Conservation (phyloP, 2,888 invertebrate genomes). For the Idaea aversata region DNA sequence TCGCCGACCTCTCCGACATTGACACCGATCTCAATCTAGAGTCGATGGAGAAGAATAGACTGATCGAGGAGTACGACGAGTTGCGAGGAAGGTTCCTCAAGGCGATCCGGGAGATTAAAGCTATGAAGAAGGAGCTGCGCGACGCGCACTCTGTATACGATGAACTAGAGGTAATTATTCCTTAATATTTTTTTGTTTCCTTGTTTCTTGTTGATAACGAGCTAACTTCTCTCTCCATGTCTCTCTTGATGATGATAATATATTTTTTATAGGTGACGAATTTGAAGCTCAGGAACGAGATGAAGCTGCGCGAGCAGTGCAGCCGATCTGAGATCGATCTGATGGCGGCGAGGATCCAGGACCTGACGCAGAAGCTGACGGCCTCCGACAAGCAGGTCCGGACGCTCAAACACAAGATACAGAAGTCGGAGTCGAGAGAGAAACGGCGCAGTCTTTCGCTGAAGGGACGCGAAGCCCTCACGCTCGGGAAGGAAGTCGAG, state of each 20-base stretch:
- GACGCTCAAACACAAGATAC: conserved; percentile 88
- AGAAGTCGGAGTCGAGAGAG: conserved; percentile 87
- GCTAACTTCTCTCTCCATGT: background rate
- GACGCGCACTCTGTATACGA: conserved; percentile 90
- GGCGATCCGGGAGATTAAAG: conserved; percentile 90
- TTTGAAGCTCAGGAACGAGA: conserved; percentile 86
- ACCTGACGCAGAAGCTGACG: conserved; percentile 89
- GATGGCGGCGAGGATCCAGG: conserved; percentile 91
- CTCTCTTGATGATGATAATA: no score
- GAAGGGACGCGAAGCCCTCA: conserved; percentile 90
- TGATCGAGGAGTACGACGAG: conserved; percentile 90
- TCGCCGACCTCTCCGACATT: conserved; percentile 90
- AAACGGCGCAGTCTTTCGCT: conserved; percentile 90
- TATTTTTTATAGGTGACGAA: conserved; percentile 76
- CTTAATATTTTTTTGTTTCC: background rate
- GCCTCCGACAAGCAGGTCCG: conserved; percentile 91
- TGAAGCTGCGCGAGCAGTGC: conserved; percentile 83
- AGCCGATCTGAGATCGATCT: conserved; percentile 87
- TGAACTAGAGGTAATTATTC: conserved; percentile 80
- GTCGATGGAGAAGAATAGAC: conserved; percentile 85
- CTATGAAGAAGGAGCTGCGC: conserved; percentile 89
- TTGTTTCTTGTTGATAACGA: background rate
- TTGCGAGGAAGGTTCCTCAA: conserved; percentile 88
- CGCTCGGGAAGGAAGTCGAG: conserved; percentile 90
- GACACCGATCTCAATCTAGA: conserved; percentile 88